These are phyloP conservation scores for Protobothrops flavoviridis DNA, from an alignment of 2,113 vertebrate species.

Conservation along the genomic window DNA sequence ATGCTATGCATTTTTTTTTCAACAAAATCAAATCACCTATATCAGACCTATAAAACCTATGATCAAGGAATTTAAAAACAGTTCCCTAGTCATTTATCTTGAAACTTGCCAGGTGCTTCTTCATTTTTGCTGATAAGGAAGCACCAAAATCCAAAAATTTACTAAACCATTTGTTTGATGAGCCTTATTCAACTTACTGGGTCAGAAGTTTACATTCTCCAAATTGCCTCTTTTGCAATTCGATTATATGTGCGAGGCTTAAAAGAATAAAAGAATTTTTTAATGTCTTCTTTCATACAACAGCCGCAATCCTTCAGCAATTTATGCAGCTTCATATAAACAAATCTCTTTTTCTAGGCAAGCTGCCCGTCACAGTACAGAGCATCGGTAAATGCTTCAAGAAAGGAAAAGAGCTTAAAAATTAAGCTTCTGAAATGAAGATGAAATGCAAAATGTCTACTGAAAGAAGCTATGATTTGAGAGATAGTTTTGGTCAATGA, in stretches of 20 bases:
- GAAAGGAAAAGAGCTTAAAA: background rate
- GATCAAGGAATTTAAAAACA: background rate
- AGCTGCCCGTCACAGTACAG: background rate
- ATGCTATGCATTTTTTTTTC: background rate
- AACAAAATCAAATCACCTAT: background rate
- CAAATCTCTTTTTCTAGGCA: background rate
- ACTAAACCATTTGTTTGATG: background rate
- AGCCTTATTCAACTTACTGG: background rate
- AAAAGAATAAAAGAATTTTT: background rate
- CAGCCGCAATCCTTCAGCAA: background rate
- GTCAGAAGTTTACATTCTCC: background rate
- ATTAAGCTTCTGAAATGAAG: constrained; percentile 17
- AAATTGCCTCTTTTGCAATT: background rate
- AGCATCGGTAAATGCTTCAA: background rate
- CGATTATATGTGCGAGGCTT: background rate
- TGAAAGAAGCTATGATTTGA: background rate
- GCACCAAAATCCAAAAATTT: background rate
- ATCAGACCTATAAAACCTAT: background rate
- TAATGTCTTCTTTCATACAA: background rate
- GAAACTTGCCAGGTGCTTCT: background rate
- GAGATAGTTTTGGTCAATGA: background rate
- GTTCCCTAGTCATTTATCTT: background rate
- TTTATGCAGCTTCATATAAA: background rate
- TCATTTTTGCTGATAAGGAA: background rate
- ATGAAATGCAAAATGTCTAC: background rate